Evolutionary conservation across 2,797 vertebrate genomes (phyloP).

Genomic region (Galagoides demidoff): DNA sequence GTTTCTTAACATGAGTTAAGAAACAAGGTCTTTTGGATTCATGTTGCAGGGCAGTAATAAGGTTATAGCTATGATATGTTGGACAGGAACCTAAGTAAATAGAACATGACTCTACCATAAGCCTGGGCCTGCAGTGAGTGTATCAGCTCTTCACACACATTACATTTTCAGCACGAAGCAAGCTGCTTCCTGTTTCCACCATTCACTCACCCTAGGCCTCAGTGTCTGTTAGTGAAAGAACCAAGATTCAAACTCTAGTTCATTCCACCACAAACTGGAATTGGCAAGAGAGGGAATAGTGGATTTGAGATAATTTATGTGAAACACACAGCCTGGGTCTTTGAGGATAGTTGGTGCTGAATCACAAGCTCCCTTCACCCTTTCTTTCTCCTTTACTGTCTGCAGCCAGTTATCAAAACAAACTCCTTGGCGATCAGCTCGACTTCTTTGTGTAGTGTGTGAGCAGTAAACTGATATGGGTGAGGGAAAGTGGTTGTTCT

Average conservation of each 20-base stretch:
- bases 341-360: neutral
- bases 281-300: neutral
- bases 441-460: neutral
- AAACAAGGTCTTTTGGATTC: slow-evolving; percentile 3
- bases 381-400: neutral
- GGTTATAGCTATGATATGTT: slow-evolving; percentile 37
- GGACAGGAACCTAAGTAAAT: slow-evolving; percentile 61
- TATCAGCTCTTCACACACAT: neutral
- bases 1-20: neutral
- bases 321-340: neutral
- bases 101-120: slow-evolving; percentile 6
- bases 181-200: slow-evolving; percentile 46
- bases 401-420: neutral
- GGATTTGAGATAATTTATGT: neutral
- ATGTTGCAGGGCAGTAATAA: slow-evolving; percentile 22
- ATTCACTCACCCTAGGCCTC: neutral
- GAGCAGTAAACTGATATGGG: neutral
- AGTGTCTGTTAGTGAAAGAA: slow-evolving; percentile 22
- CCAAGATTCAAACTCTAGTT: neutral
- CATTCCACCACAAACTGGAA: neutral
- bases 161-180: slow-evolving; percentile 54
- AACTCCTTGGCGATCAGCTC: neutral
- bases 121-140: neutral
- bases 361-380: neutral
- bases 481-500: neutral